These are phyloP conservation scores for Melitaea athalia DNA, from an alignment of 2,888 invertebrate species.

Conservation along the genomic window DNA sequence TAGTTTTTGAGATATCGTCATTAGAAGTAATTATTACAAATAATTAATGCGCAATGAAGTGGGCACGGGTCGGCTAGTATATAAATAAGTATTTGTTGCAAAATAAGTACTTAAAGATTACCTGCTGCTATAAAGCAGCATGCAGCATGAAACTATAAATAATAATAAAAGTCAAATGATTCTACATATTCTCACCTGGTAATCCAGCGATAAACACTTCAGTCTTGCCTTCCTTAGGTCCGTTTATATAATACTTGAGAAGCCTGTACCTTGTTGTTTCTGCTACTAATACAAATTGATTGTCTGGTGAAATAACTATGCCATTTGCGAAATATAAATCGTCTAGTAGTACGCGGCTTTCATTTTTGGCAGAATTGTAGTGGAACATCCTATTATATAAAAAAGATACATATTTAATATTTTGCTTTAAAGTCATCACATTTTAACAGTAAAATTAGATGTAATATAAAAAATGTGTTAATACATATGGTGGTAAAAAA, in stretches of 20 bases:
- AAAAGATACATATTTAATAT: background rate
- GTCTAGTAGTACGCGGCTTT: slow-evolving; percentile 88
- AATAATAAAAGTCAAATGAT: background rate
- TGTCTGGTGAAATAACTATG: slow-evolving; percentile 89
- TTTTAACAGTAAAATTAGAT: background rate
- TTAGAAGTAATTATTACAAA: too few relatives aligned
- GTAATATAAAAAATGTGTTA: too few relatives aligned
- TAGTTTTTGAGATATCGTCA: too few relatives aligned
- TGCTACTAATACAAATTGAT: slow-evolving; percentile 89
- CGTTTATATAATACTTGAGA: slow-evolving; percentile 90
- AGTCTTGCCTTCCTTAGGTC: slow-evolving; percentile 88
- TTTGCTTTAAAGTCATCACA: background rate
- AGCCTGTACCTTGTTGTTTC: slow-evolving; percentile 87
- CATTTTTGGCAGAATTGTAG: slow-evolving; percentile 89
- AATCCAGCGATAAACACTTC: slow-evolving; percentile 92
- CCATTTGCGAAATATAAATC: slow-evolving; percentile 95
- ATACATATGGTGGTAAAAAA: too few relatives aligned
- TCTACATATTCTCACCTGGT: slow-evolving; percentile 79
- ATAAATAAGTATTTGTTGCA: too few relatives aligned
- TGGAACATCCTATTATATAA: slow-evolving; percentile 85
- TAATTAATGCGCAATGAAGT: too few relatives aligned
- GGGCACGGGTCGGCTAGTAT: too few relatives aligned
- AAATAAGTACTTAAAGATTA: too few relatives aligned
- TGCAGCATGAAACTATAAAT: background rate
- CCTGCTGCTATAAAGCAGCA: too few relatives aligned